Evolutionary conservation across 2,888 invertebrate genomes (phyloP).

Genomic region (Myopa tessellatipennis): DNA sequence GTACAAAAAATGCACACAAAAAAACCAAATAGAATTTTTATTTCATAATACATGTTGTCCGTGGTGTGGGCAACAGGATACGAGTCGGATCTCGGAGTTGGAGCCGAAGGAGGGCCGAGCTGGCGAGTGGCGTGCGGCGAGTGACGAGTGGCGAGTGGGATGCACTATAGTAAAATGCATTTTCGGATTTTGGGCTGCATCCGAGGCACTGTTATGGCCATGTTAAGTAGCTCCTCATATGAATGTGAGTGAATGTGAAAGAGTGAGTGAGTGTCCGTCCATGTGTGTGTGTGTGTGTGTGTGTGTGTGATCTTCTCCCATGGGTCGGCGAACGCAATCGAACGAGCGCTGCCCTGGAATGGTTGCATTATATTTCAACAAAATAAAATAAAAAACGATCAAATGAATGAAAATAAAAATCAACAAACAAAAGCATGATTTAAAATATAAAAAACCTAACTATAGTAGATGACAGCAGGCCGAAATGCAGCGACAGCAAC

Average conservation of each 20-base stretch:
- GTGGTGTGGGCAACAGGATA: conserved; percentile 28
- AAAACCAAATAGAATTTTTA: conserved; percentile 45
- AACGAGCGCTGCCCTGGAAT: conserved; percentile 36
- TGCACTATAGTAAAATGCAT: conserved; percentile 30
- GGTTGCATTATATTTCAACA: conserved; percentile 44
- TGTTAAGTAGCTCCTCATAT: conserved; percentile 34
- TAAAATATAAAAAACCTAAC: conserved; percentile 48
- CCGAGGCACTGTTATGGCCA: conserved; percentile 9
- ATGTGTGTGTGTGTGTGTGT: conserved; percentile 22
- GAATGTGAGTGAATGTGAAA: conserved; percentile 3
- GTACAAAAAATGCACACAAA: conserved; percentile 32
- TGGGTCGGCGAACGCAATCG: conserved; percentile 33
- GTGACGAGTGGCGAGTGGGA: neutral
- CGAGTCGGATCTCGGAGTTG: conserved; percentile 5
- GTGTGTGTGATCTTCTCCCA: conserved; percentile 32
- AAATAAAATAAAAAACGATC: conserved; percentile 44
- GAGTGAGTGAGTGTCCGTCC: neutral
- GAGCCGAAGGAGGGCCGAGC: neutral
- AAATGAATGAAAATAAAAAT: conserved; percentile 41
- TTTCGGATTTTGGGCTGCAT: conserved; percentile 18
- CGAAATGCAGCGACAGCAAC: neutral
- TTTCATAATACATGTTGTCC: conserved; percentile 32
- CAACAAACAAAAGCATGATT: conserved; percentile 42
- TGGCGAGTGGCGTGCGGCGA: neutral
- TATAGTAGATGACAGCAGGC: conserved; percentile 23